These are phyloP conservation scores for Ctenopoma kingsleyae DNA, from an alignment of 2,797 vertebrate genomes.

Conservation along the genomic window DNA sequence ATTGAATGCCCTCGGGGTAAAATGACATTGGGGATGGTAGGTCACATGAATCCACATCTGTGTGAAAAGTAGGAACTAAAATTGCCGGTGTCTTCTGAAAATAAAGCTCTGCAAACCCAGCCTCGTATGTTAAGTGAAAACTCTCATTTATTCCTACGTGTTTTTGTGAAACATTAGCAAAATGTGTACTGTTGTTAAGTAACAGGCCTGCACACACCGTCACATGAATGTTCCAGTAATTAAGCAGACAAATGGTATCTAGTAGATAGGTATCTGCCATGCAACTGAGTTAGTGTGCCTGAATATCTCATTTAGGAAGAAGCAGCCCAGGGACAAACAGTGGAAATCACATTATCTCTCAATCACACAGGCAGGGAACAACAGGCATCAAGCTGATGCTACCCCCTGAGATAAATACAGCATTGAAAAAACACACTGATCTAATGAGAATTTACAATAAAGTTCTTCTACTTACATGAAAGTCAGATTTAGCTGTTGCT, in stretches of 20 bases:
- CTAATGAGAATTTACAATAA: constrained; percentile 50
- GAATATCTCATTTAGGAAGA: constrained; percentile 66
- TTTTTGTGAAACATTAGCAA: constrained; percentile 11
- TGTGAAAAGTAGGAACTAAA: not conserved
- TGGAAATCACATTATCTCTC: constrained; percentile 76
- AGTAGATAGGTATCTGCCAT: constrained; percentile 64
- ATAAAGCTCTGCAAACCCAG: constrained; percentile 17
- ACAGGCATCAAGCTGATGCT: constrained; percentile 49
- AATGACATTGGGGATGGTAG: constrained; percentile 29
- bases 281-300: constrained; percentile 67
- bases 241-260: constrained; percentile 68
- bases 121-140: constrained; percentile 12
- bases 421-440: constrained; percentile 38
- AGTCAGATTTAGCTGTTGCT: constrained; percentile 30
- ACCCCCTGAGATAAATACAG: constrained; percentile 55
- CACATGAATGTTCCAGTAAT: constrained; percentile 60
- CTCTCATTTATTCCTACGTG: not conserved
- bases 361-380: constrained; percentile 56
- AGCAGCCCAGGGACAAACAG: constrained; percentile 70
- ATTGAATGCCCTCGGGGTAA: constrained; percentile 61
- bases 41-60: constrained; percentile 41
- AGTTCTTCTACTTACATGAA: constrained; percentile 22
- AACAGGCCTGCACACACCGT: constrained; percentile 15
- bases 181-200: constrained; percentile 1
- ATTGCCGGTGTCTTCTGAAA: constrained; percentile 3